Evolutionary conservation across 1,140 invertebrate genomes (phyloP).

Genomic region (Philaenus spumarius): DNA sequence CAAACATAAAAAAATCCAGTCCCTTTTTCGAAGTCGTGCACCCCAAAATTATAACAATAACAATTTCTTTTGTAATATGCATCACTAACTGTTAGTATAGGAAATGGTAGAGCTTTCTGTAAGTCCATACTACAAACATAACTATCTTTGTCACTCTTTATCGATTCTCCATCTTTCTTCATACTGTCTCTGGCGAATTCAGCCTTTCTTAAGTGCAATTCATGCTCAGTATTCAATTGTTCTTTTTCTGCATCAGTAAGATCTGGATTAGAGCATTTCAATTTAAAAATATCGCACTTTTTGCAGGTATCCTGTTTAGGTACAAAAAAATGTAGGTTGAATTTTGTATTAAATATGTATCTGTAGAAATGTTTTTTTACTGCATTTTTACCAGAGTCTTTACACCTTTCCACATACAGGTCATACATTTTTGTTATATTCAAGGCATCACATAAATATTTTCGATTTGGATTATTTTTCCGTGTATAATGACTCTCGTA

Average conservation of each 20-base stretch:
- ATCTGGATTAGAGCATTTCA: not conserved
- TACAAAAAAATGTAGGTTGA: slow-evolving; percentile 1
- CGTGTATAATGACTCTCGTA: slow-evolving; percentile 6
- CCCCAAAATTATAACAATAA: too few relatives aligned
- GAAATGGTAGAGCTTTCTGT: too few relatives aligned
- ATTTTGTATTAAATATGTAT: slow-evolving; percentile 9
- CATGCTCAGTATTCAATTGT: not conserved
- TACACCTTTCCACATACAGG: slow-evolving; percentile 5
- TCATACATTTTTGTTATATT: slow-evolving; percentile 5
- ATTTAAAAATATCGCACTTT: not conserved
- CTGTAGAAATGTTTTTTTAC: slow-evolving; percentile 4
- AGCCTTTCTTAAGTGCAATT: not conserved
- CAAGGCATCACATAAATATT: slow-evolving; percentile 2
- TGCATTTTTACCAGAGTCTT: not conserved
- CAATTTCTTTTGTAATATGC: too few relatives aligned
- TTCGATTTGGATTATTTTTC: slow-evolving; percentile 1
- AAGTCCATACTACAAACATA: too few relatives aligned
- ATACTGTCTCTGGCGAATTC: not conserved
- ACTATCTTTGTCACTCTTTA: too few relatives aligned
- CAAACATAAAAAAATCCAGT: too few relatives aligned
- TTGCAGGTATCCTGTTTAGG: slow-evolving; percentile 9
- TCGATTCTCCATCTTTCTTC: not conserved
- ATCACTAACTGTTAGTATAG: too few relatives aligned
- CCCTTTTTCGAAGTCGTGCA: too few relatives aligned
- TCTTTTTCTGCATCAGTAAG: not conserved